Evolutionary conservation across 2,888 invertebrate species (phyloP), one percentile per base, ranked within the genome.

Genomic region (Abrostola triplasia): DNA sequence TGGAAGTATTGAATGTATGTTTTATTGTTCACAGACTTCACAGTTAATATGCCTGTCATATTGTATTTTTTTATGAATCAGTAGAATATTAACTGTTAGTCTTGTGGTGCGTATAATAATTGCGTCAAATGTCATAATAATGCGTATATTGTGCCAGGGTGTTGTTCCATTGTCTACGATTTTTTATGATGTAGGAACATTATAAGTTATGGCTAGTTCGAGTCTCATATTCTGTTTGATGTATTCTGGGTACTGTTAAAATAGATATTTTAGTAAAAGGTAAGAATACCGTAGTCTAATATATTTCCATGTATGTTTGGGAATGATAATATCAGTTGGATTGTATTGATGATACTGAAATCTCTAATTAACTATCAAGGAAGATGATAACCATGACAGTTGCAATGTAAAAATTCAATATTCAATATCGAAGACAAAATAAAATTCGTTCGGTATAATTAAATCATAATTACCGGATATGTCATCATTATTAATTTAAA

Each of bases 1-100:
- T 73, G 67, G 77, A 77, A 77, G 36, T 62, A 52, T n/a, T 65
- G 48, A 60, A 58, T 64, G 41, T 63, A 49, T 52, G 42, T 60
- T 61, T 69, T 74, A 66, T 71, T 54, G 64, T 67, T 67, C 59
- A 65, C 73, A 51, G 73, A 40, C 10, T 40, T 10, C 40, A 9
- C n/a, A 35, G 49, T 49, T 36, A 35, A 49, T 49, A 64, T 68
- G 59, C 67, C 55, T 51, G 53, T 65, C 59, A 57, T 65, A 76
- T 59, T 37, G 52, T 57, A 50, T 49, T 49, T 73, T 67, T 67
- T 68, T 49, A 40, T 36, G 40, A 44, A 47, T 13, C 40, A 35
- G 54, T 49, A 48, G 65, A 76, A 71, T 71, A 64, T 9, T 70
- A 76, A 53, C 36, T 57, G 36, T 8, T 42, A 59, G 40, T 36